Base-by-base conservation (phyloP, 2,113 vertebrate species). In the Hyla sarda region DNA sequence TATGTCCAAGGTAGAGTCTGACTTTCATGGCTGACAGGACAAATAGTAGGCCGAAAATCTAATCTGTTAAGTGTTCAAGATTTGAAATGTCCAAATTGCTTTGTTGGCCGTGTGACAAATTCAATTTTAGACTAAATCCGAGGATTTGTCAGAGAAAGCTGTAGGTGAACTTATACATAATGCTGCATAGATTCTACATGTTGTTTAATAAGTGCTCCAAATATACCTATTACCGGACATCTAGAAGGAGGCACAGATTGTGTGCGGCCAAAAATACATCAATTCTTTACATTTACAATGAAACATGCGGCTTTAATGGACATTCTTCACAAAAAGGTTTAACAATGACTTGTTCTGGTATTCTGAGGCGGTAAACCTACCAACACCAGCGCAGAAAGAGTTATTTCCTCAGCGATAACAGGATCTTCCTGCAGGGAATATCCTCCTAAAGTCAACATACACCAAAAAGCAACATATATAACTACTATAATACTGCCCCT, bases 61-160 rank as follows among this genome's bases (percentile, higher is more conserved):
- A 82, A 82, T 82, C 80, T 82, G 80, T 69, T 69, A 82, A 82
- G 80, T 50, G 80, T 82, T 82, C 41, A 82, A 69, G 80, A 69
- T 82, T 69, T 82, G 41, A 69, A 69, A 30, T 50, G 62, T 69
- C 80, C 80, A 82, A 82, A 82, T 82, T 82, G 80, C 25, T 82
- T 69, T 82, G 41, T 69, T 82, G 80, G 62, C 80, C n/a, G 60
- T 12, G 80, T 82, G 62, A 82, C 80, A 82, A 82, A 82, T 82
- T 69, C 58, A 82, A 82, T 82, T 30, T 50, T 10, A 30, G 41
- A 82, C 30, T 69, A 82, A 82, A 82, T 45, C 30, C 21, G 9
- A 19, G 60, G 62, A 47, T 82, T 82, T 82, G 41, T 69, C 60
- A 14, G 12, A 28, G 79, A 45, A 82, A 82, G 37, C 60, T 82